Evolutionary conservation across 2,797 vertebrate species (phyloP), one percentile per base, ranked within the genome.

Genomic region (Microctenopoma stevenorrisi): DNA sequence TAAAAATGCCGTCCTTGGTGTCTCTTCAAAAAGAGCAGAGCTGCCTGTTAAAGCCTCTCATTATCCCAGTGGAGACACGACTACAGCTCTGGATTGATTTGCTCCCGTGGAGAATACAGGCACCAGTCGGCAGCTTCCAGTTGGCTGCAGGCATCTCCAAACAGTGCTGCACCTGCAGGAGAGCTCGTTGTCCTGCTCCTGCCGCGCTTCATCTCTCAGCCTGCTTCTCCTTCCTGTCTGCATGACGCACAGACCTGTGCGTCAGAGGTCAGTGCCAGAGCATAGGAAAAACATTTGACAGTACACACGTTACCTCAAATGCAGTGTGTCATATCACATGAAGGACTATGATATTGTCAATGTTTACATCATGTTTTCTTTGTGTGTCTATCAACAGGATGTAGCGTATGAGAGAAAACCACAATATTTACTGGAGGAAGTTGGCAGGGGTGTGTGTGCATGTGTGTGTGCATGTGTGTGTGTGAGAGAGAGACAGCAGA

Each of bases 81-180:
- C 61, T 37, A 16, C 50, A 62, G 49, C 51, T 73, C 61, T 37
- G 67, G 74, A 83, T 70, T 68, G 81, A 87, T 82, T 70, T 30
- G 0, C 66, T 55, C 79, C 74, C 35, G 69, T 49, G 75, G 76
- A 69, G 78, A 72, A 40, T 4, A 58, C 69, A 75, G 64, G 49
- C 63, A 59, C 25, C 64, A 73, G 62, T n/a, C 72, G 61, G 68
- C 63, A 64, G 56, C 66, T 11, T 67, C 84, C 70, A 68, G 76
- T 76, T 10, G 68, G 68, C 67, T 60, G 74, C 64, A 49, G 44
- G 64, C 64, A 35, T 70, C 64, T 49, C 4, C 28, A 48, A 54
- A 46, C 65, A 8, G 60, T 14, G 0, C 33, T 7, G 30, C 63
- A 76, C 57, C 81, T 40, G 74, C 78, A 74, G 74, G 80, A 40